Evolutionary conservation across 2,797 vertebrate species (phyloP), one percentile per base, ranked within the genome.

Genomic region (Morelia viridis): DNA sequence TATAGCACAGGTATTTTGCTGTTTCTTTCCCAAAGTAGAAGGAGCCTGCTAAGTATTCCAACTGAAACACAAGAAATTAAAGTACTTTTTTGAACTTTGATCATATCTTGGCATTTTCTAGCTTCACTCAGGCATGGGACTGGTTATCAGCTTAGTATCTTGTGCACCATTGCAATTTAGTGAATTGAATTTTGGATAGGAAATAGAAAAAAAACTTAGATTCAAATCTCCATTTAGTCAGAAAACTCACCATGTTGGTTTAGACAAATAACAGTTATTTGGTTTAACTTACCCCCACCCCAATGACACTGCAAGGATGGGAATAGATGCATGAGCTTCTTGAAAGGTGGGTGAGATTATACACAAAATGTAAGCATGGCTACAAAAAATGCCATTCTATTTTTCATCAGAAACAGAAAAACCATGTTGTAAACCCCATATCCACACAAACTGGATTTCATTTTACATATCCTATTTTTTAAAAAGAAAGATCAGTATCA

Each of bases 11-110:
- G 91, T 53, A 53, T 13, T 11, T 64, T 6, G 4, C 76, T 60
- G n/a, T 5, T 68, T 17, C 58, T 92, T n/a, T 90, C 88, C 35
- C 88, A 90, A 83, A 60, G 24, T 19, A 87, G 28, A 90, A 92
- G 60, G 15, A 13, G 28, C 8, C 35, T 85, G 12, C 41, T 65
- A 71, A 65, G 15, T 83, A 87, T 58, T 65, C 35, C 88, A 91
- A 31, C 4, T 85, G 41, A 91, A 61, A 11, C 35, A 64, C 35
- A 58, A 85, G 64, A 87, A 5, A 84, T 53, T 85, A 41, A 93
- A 93, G 94, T 15, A 15, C 56, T 31, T 1, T 64, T 84, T 58
- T 85, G 89, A 91, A 84, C 13, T 35, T 35, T 89, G 80, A 89
- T 76, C 22, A 0, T 50, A 41, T 71, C 61, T 85, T 68, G 31